phyloP scores from a whole-genome alignment of 2,113 vertebrate species.

The Etheostoma spectabile region DNA sequence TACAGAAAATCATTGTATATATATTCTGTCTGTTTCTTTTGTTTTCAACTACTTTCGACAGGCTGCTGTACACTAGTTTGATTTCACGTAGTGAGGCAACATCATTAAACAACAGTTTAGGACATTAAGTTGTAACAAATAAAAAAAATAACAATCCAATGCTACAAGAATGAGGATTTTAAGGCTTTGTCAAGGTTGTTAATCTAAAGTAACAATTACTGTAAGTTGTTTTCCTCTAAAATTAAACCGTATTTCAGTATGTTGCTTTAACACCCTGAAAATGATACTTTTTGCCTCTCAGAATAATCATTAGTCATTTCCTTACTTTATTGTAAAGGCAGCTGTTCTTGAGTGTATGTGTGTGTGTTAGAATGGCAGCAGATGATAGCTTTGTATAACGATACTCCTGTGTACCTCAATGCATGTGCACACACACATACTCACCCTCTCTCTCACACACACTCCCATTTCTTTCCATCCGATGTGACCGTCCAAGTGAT shows the following conservation, averaged over 20 bases:
- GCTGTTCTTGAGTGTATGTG: conserved; percentile 54
- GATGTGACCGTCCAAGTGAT: conserved; percentile 65
- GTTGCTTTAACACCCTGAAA: conserved; percentile 42
- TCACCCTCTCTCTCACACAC: conserved; percentile 29
- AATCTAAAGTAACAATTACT: conserved; percentile 44
- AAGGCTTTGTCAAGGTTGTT: conserved; percentile 26
- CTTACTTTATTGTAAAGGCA: conserved; percentile 72
- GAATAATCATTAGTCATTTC: conserved; percentile 48
- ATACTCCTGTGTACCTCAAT: conserved; percentile 66
- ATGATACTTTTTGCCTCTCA: conserved; percentile 46
- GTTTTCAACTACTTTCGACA: not conserved
- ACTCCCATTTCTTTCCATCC: conserved; percentile 67
- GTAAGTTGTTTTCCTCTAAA: conserved; percentile 45
- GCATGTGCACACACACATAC: conserved; percentile 24
- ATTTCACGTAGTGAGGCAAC: conserved; percentile 29
- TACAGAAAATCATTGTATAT: not conserved
- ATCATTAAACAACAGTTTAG: conserved; percentile 17
- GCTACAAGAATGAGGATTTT: conserved; percentile 48
- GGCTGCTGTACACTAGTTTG: conserved; percentile 14
- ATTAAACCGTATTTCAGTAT: conserved; percentile 43
- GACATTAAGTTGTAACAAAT: conserved; percentile 23
- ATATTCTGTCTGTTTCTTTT: conserved; percentile 1
- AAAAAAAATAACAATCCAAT: conserved; percentile 12
- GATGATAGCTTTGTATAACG: conserved; percentile 69
- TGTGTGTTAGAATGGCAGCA: conserved; percentile 51